Evolutionary conservation across 2,797 vertebrate genomes (phyloP).

Genomic region (Phrynocephalus forsythii): DNA sequence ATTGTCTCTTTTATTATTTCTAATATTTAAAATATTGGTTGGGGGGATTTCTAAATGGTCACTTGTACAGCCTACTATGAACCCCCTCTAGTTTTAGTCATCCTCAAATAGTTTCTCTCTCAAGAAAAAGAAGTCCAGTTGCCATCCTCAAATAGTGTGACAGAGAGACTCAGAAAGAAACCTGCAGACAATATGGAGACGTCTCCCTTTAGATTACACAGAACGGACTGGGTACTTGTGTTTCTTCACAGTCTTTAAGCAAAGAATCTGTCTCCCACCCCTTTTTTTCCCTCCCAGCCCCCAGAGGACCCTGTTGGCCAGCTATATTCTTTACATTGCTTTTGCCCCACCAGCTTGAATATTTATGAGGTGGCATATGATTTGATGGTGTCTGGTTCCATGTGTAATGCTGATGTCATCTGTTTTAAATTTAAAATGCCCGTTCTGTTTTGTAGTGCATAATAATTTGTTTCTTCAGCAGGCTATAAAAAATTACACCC

Average conservation of each 20-base stretch:
- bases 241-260: slow-evolving; percentile 46
- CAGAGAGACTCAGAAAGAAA: slow-evolving; percentile 39
- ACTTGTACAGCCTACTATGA: not conserved
- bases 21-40: not conserved
- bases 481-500: slow-evolving; percentile 63
- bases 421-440: slow-evolving; percentile 76
- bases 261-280: slow-evolving; percentile 33
- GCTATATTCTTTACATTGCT: slow-evolving; percentile 60
- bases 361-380: slow-evolving; percentile 74
- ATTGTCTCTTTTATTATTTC: not conserved
- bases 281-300: not conserved
- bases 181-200: slow-evolving; percentile 14
- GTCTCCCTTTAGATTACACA: slow-evolving; percentile 20
- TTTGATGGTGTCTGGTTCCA: slow-evolving; percentile 74
- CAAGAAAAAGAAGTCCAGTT: too few species aligned
- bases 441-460: slow-evolving; percentile 71
- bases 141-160: not conserved
- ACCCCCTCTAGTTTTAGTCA: not conserved
- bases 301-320: slow-evolving; percentile 55
- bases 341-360: slow-evolving; percentile 65
- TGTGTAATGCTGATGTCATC: slow-evolving; percentile 75
- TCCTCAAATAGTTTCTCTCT: not conserved
- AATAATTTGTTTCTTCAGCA: slow-evolving; percentile 74
- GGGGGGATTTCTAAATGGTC: not conserved
- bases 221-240: not conserved